Evolutionary conservation across 2,797 vertebrate species (phyloP), one percentile per base, ranked within the genome.

Genomic region (Miichthys miiuy): DNA sequence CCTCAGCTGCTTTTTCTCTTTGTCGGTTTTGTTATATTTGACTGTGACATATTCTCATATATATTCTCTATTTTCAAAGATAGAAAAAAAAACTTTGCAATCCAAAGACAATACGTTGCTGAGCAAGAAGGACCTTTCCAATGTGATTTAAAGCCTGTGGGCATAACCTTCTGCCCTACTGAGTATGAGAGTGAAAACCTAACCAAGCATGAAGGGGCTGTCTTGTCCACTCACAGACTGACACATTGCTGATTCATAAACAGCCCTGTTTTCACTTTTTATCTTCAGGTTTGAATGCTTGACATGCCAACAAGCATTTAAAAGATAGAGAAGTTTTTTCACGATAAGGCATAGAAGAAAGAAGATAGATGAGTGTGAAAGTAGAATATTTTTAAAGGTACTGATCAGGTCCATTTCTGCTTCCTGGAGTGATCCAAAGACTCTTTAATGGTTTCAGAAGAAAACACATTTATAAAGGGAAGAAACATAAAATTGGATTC

Each of bases 191-290:
- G 86, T 81, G 87, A 88, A 89, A 92, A 90, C 55, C 80, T 86
- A 90, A 86, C 87, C 85, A 87, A 90, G 90, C 91, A 61, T 89
- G 87, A 88, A 81, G 79, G 70, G 76, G 54, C 85, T 84, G 90
- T 91, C 87, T 80, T 84, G 89, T 91, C 84, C 82, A 82, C 88
- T 91, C 87, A 79, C 81, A 87, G 14, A 55, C 88, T 84, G 90
- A 92, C 88, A 87, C 86, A 78, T 70, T 85, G 85, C 92, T 92
- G 93, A 93, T 88, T 93, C 92, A 89, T 70, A 83, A 87, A 84
- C 62, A 63, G 80, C 23, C 70, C 1, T 34, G 38, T 75, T 70
- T 72, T 51, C 48, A 65, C 51, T 73, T 66, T 82, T 75, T 51
- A 76, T 83, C 67, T 85, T 69, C 50, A 66, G 77, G 72, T 87